phyloP scores from a whole-genome alignment of 2,888 invertebrate species.

The Dicycla oo region DNA sequence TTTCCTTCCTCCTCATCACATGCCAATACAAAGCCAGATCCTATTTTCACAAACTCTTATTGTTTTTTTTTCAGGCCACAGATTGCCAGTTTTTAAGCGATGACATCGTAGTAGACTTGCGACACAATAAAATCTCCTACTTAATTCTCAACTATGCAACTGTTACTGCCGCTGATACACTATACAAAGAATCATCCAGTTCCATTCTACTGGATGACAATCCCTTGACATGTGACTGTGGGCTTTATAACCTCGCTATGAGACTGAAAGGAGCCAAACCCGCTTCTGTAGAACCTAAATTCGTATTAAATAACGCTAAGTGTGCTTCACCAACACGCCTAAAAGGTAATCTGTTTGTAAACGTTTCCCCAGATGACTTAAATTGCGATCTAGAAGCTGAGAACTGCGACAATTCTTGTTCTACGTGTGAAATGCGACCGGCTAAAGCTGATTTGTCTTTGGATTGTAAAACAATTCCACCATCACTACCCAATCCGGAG shows the following conservation, averaged over 20 bases:
- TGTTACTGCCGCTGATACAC: not conserved
- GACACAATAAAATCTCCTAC: constrained; percentile 69
- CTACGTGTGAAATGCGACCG: constrained; percentile 15
- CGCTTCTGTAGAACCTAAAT: not conserved
- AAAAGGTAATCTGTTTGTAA: constrained; percentile 2
- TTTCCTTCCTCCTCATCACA: not conserved
- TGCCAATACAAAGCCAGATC: not conserved
- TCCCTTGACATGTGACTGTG: constrained; percentile 73
- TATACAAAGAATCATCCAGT: constrained; percentile 5
- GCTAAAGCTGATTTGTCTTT: constrained; percentile 13
- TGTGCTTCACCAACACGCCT: constrained; percentile 43
- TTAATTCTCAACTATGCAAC: not conserved
- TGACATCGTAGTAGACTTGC: constrained; percentile 55
- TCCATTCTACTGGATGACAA: constrained; percentile 69
- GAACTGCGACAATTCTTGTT: constrained; percentile 11
- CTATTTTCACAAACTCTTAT: not conserved
- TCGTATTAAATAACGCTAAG: constrained; percentile 22
- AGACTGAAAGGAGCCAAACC: not conserved
- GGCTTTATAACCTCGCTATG: constrained; percentile 59
- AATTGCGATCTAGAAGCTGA: constrained; percentile 29
- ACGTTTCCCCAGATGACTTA: constrained; percentile 1
- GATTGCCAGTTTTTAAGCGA: constrained; percentile 31
- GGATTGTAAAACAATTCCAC: constrained; percentile 29
- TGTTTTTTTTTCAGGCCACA: constrained; percentile 39
- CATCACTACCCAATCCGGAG: not conserved